Evolutionary conservation across 1,140 invertebrate species (phyloP), one percentile per base, ranked within the genome.

Genomic region (Forficula auricularia): DNA sequence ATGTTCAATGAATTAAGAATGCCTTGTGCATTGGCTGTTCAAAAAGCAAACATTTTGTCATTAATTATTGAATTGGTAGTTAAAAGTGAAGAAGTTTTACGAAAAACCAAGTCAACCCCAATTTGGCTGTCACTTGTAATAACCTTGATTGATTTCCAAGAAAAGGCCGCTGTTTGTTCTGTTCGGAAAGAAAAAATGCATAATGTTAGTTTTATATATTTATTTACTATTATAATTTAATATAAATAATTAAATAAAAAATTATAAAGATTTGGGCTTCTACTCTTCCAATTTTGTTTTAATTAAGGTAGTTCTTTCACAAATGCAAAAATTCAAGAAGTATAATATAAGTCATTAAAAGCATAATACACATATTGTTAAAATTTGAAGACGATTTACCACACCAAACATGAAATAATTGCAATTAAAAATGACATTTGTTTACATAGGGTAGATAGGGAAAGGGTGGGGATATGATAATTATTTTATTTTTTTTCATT

Each of bases 111-210:
- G 43, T 49, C 1, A 8, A 40, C 0, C 60, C 57, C 19, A 56
- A 61, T 27, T 52, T 89, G 85, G 85, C 54, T 90, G 10, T 77
- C 82, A 4, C 80, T 82, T 0, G 53, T 84, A 1, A 58, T 89
- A 2, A 60, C 89, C 2, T 60, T 89, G 0, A 68, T 91, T 14
- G 85, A 91, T 57, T 67, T 82, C 18, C 75, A 82, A 51, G 82
- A 88, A 43, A 89, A 86, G 60, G 73, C 85, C 8, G 72, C 79
- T 14, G 64, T 78, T 38, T 69, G 75, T 3, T 75, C 79, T 0
- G 70, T 74, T 44, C 64, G 83, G 27, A 82, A 82, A 55, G 65
- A 70, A 19, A 63, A 73, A 3, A 77, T 87, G 63, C 72, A 79
- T 43, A 68, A 72, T 47, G 77, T 80, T 48, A 71, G 53, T 50